These are phyloP conservation scores for Parambassis ranga DNA, from an alignment of 2,797 vertebrate genomes.

Conservation along the genomic window DNA sequence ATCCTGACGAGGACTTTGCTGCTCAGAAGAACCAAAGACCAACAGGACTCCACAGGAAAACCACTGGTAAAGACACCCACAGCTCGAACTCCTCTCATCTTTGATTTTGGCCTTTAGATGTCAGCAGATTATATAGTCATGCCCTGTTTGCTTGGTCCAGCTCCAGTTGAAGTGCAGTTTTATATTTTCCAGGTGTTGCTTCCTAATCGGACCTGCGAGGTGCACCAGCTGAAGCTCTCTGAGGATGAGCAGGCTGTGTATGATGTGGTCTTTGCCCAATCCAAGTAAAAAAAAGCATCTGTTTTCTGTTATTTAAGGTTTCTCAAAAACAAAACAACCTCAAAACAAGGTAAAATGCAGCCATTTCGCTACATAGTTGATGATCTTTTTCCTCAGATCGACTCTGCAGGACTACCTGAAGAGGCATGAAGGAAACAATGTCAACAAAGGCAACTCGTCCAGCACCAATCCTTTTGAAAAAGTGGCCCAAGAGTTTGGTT, in stretches of 20 bases:
- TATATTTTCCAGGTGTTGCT: conserved; percentile 82
- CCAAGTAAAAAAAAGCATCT: conserved; percentile 77
- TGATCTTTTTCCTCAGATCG: conserved; percentile 76
- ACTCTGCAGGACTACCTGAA: conserved; percentile 91
- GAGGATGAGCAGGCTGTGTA: conserved; percentile 89
- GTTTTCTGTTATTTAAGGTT: not conserved
- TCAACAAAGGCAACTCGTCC: conserved; percentile 32
- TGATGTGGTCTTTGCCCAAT: conserved; percentile 88
- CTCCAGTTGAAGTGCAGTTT: not conserved
- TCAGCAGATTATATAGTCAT: not conserved
- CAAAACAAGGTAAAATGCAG: too few relatives aligned
- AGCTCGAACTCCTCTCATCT: not conserved
- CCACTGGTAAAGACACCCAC: conserved; percentile 82
- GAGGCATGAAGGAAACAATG: conserved; percentile 81
- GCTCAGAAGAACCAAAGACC: conserved; percentile 89
- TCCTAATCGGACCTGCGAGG: conserved; percentile 79
- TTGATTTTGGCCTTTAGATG: not conserved
- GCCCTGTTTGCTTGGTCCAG: not conserved
- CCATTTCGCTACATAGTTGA: too few relatives aligned
- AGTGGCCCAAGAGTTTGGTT: conserved; percentile 86
- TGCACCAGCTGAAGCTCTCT: conserved; percentile 88
- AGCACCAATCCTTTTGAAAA: conserved; percentile 84
- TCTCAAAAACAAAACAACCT: too few relatives aligned
- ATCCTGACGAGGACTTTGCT: conserved; percentile 90
- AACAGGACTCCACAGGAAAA: conserved; percentile 85